Percentiles rank a stretch among this genome's conserved stretches.
Evolutionary conservation across 2,113 vertebrate species (phyloP).

Genomic region (Hippocampus mohnikei): DNA sequence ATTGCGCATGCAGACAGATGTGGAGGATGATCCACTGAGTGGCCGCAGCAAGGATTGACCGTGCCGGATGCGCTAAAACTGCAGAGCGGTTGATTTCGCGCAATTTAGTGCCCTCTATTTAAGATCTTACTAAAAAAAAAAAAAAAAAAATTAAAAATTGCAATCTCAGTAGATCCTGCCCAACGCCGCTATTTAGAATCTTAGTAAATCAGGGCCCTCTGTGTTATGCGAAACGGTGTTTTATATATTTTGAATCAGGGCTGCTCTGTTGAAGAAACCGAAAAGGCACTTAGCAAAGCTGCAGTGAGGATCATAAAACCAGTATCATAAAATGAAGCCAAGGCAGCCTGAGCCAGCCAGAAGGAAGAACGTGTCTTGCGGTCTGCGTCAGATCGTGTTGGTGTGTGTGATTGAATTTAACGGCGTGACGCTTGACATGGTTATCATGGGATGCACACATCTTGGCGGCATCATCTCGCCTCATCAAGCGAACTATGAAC

Average conservation of each 20-base stretch:
- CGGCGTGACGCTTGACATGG: constrained; percentile 47
- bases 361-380: constrained; percentile 22
- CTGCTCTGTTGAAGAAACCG: constrained; percentile 20
- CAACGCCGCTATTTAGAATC: background rate
- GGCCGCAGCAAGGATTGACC: no score
- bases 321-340: constrained; percentile 28
- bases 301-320: constrained; percentile 28
- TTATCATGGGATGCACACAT: constrained; percentile 48
- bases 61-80: no score
- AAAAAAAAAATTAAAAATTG: no score
- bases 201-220: background rate
- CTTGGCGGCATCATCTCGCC: constrained; percentile 33
- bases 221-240: background rate
- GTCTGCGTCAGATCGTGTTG: constrained; percentile 45
- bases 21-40: no score
- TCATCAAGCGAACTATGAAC: constrained; percentile 55
- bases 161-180: no score
- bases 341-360: constrained; percentile 7
- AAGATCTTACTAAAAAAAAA: no score
- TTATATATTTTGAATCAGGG: background rate
- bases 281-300: constrained; percentile 11
- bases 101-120: no score
- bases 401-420: constrained; percentile 43
- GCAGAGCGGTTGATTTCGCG: no score
- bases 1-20: no score